Base-by-base conservation (phyloP, 1,140 invertebrate species). In the Atta texana region DNA sequence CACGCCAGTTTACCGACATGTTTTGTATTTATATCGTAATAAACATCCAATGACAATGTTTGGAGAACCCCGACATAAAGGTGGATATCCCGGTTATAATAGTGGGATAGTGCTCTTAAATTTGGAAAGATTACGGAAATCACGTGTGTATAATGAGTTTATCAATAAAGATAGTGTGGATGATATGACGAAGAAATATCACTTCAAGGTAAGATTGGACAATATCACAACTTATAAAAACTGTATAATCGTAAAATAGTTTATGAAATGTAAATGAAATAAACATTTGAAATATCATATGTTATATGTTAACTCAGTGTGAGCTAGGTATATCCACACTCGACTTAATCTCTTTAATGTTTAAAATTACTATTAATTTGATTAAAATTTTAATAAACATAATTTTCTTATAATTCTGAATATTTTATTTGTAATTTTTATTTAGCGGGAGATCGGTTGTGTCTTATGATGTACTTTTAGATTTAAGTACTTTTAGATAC, bases 1-100 rank as follows among this genome's bases (percentile, higher is more conserved):
- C 39, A 97, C 97, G 1, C 97, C 98, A 1, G 98, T 98, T 0
- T 98, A 98, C 93, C 95, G 97, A 18, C 98, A 98, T 92, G 96
- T 97, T 78, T 95, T 98, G 2, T 97, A 97, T 85, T 91, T 95
- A 10, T 98, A 98, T 93, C 95, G 97, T 49, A 95, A 94, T 21
- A 95, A 96, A 53, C 95, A 97, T 92, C 96, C 96, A 1, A 94
- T 95, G 14, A 97, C 97, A 4, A 93, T 92, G 12, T 96, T 97
- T 61, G 97, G 97, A 39, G 94, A 95, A 61, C 96, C 96, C n/a
- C 77, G 87, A 8, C 92, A 96, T 76, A 95, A 94, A 3, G 94
- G 95, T 24, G 97, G 97, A 1, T 97, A 97, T 88, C 96, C 97
- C 34, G 98, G 98, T 0, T 97, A 97, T 87, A 98, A 98, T 92